Base-by-base conservation (phyloP, 2,797 vertebrate species). In the Pagetopsis macropterus region DNA sequence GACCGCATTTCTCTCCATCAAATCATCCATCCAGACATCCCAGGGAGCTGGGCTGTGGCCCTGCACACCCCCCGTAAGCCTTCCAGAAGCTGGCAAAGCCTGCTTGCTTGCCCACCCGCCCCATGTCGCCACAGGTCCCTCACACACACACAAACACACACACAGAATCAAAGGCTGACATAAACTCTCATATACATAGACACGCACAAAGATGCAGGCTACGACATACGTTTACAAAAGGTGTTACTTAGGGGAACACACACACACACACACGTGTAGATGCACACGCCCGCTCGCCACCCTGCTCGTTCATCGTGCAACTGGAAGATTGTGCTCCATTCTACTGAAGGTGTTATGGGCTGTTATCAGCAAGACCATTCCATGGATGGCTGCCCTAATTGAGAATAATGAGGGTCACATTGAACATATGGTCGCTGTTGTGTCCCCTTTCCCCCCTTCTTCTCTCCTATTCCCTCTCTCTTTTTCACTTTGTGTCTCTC, bases 321-420 rank as follows among this genome's bases (percentile, higher is more conserved):
- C 84, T 83, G 79, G 90, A 92, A 89, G 84, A 91, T 89, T 87
- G 87, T 70, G 84, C 87, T 73, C 86, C 84, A 86, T 91, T 92
- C 90, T 84, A 81, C 84, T 82, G 89, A 94, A 94, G 94, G 94
- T 94, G 94, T 94, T 95, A 92, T 89, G 92, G 90, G 90, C 93
- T 93, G 89, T 94, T 94, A 95, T 94, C 94, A 94, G 94, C 93
- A 89, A 94, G 93, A 94, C 94, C 92, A 93, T 94, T 94, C 93
- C 94, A 95, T 94, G 94, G 95, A 95, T 95, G 95, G 93, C 94
- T 95, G 95, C 94, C 92, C 94, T 95, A 95, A 95, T 95, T 94
- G 95, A 95, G 94, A 95, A 95, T 95, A 95, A 95, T 95, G 94
- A 95, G 95, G 95, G 95, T 95, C 94, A 95, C 95, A 95, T 95